phyloP scores from a whole-genome alignment of 2,797 vertebrate species.

The Helostoma temminkii region DNA sequence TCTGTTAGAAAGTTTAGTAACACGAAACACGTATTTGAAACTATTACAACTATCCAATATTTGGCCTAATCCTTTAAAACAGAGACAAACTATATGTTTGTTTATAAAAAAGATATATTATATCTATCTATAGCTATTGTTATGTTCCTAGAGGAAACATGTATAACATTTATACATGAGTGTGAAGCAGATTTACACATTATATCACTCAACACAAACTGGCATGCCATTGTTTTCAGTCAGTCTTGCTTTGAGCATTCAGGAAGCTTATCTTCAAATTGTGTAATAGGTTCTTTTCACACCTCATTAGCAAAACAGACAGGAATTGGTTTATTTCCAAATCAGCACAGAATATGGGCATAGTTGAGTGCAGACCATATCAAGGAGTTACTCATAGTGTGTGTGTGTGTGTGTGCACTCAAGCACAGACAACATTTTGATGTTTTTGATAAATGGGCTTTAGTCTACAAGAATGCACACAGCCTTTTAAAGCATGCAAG shows the following conservation, averaged over 20 bases:
- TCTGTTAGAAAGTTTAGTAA: not conserved
- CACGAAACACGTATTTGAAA: not conserved
- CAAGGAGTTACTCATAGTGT: constrained; percentile 16
- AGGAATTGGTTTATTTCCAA: constrained; percentile 65
- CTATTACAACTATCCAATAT: not conserved
- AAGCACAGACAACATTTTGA: constrained; percentile 24
- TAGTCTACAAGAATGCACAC: constrained; percentile 14
- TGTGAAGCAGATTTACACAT: constrained; percentile 60
- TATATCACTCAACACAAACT: constrained; percentile 64
- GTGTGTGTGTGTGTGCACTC: not conserved
- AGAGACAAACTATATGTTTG: too few species aligned
- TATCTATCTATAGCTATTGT: accelerated
- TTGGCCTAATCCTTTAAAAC: not conserved
- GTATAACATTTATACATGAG: constrained; percentile 18
- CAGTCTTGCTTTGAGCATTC: constrained; percentile 60
- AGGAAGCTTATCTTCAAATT: constrained; percentile 79
- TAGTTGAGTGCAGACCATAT: constrained; percentile 34
- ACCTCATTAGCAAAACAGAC: constrained; percentile 78
- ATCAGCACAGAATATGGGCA: constrained; percentile 41
- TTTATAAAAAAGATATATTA: too few species aligned
- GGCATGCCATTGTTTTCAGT: constrained; percentile 72
- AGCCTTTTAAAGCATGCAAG: constrained; percentile 13
- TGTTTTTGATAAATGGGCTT: constrained; percentile 43
- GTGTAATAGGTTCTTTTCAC: constrained; percentile 80
- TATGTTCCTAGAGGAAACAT: constrained; percentile 49